Base-by-base conservation (phyloP, 1,140 invertebrate genomes). In the Sycobia sp. region DNA sequence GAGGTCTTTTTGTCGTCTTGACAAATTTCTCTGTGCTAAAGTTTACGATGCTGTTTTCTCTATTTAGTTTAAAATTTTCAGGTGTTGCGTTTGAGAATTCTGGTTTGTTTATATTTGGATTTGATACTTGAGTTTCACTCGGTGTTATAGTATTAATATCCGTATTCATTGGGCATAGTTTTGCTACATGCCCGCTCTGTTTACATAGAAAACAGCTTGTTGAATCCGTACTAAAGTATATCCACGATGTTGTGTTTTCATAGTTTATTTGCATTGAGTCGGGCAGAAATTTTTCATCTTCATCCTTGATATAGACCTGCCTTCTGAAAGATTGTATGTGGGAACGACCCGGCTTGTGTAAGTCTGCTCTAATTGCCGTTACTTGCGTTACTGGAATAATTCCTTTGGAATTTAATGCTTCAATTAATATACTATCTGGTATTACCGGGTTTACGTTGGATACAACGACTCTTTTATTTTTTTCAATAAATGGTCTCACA, bases 281-380 rank as follows among this genome's bases (percentile, higher is more conserved):
- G 2, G 62, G 62, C 22, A 58, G 13, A 14, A 50, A 32, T 1
- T 23, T 14, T 13, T 43, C 41, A 3, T 58, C 54, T 16, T 58
- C 55, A 27, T 46, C 36, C 27, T 44, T 16, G 3, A 58, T 54
- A 16, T 65, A 65, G 1, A 58, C 22, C 46, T 65, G 62, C 14
- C 55, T 38, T 23, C 62, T 29, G 20, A 65, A 65, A 7, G 44
- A 49, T 2, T 38, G 9, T 2, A 59, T 49, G 14, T 59, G 29
- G 4, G 43, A 4, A 23, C 46, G 29, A 4, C 56, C 56, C 2
- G 56, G 36, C n/a, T 49, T 49, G 27, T 46, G 16, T 54, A 25
- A 25, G 5, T 20, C 14, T n/a, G 54, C 54, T 43, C n/a, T 43
- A 4, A 56, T 29, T 50, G 59, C 41, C 14, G 13, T 16, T 2